A percentile compares a stretch with the other conserved stretches of the same genome.
phyloP scores from a whole-genome alignment of 2,888 invertebrate species.

The Cephus sareptanus region DNA sequence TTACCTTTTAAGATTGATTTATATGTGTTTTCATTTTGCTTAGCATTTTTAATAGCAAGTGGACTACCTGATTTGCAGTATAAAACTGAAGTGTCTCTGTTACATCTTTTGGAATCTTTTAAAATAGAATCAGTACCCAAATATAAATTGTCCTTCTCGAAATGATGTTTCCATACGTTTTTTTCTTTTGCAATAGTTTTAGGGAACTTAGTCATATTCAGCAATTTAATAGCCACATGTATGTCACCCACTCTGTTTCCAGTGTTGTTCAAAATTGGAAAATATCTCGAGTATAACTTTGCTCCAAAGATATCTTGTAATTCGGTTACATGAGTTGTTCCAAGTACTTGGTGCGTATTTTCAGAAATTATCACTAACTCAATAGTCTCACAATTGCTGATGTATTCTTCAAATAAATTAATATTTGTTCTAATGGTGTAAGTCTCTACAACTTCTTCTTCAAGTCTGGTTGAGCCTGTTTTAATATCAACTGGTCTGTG shows the following conservation, averaged over 20 bases:
- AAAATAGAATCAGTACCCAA: background rate
- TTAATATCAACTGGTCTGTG: slow-evolving; percentile 52
- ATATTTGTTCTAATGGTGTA: slow-evolving; percentile 58
- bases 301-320: slow-evolving; percentile 47
- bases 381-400: slow-evolving; percentile 58
- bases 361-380: slow-evolving; percentile 53
- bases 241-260: slow-evolving; percentile 56
- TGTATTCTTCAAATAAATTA: slow-evolving; percentile 56
- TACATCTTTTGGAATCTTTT: background rate
- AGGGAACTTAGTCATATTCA: slow-evolving; percentile 24
- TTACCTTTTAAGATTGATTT: slow-evolving; percentile 47
- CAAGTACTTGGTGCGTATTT: slow-evolving; percentile 46
- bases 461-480: slow-evolving; percentile 30
- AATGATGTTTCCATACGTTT: slow-evolving; percentile 19
- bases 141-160: background rate
- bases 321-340: slow-evolving; percentile 49
- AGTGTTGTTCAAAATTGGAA: slow-evolving; percentile 51
- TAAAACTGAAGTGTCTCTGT: background rate
- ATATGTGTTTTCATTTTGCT: slow-evolving; percentile 38
- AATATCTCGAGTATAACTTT: slow-evolving; percentile 49
- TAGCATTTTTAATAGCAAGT: slow-evolving; percentile 22
- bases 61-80: slow-evolving; percentile 6
- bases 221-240: slow-evolving; percentile 51
- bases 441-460: slow-evolving; percentile 41
- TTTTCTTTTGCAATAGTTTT: slow-evolving; percentile 24